These are phyloP conservation scores for Poecilia velifera DNA, from an alignment of 2,797 vertebrate species.

Conservation along the genomic window DNA sequence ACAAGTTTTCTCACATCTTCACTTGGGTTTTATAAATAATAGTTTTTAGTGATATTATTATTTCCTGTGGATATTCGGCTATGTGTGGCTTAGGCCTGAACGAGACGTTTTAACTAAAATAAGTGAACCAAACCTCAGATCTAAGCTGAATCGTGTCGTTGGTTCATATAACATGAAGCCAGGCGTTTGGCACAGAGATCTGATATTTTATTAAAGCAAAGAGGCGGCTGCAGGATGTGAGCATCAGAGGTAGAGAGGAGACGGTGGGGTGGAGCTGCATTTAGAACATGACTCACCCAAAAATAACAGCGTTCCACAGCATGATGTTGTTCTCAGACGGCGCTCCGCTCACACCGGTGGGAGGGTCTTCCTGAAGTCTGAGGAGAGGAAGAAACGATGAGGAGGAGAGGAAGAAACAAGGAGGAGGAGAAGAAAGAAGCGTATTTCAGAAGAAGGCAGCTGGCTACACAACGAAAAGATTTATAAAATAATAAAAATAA, in stretches of 20 bases:
- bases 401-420: conserved; percentile 24
- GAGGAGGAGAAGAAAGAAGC: neutral
- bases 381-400: conserved; percentile 52
- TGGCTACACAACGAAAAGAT: neutral
- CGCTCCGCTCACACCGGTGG: conserved; percentile 97
- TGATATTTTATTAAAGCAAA: conserved; percentile 10
- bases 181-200: conserved; percentile 3
- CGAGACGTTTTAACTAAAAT: neutral
- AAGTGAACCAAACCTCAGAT: neutral
- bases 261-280: conserved; percentile 53
- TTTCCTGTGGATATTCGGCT: too few species aligned
- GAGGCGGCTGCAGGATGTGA: conserved; percentile 19
- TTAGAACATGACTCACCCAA: conserved; percentile 89
- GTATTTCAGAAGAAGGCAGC: neutral
- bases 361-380: conserved; percentile 99
- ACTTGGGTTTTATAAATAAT: too few species aligned
- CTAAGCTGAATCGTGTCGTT: neutral
- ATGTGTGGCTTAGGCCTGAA: too few species aligned
- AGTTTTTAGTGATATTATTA: too few species aligned
- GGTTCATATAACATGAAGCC: neutral
- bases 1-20: too few species aligned
- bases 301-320: conserved; percentile 99
- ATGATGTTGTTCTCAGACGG: conserved; percentile 99
- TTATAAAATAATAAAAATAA: neutral
- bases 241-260: conserved; percentile 45